Conservation (phyloP, 2,113 vertebrate genomes). For the Parus major region DNA sequence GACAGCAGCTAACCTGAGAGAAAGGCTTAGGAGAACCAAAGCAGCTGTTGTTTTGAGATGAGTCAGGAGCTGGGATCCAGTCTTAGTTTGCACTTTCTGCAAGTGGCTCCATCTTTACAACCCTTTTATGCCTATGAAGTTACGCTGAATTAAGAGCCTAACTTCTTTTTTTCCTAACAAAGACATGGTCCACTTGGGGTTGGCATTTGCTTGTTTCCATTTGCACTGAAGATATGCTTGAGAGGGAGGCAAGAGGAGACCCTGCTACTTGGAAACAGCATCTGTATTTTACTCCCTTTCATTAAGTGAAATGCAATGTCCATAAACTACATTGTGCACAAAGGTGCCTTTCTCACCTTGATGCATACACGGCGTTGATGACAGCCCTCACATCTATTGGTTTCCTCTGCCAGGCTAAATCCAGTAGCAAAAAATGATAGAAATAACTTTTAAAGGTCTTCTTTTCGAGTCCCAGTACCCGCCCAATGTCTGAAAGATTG, state of each 20-base stretch:
- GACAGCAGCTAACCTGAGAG: neutral
- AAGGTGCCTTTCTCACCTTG: slow-evolving; percentile 41
- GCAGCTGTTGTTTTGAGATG: neutral
- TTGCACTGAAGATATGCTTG: neutral
- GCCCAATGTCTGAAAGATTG: slow-evolving; percentile 19
- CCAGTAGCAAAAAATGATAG: slow-evolving; percentile 40
- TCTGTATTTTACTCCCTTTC: slow-evolving; percentile 41
- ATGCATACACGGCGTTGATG: slow-evolving; percentile 33
- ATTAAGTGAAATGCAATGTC: slow-evolving; percentile 36
- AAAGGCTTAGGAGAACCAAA: neutral
- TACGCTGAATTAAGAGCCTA: neutral
- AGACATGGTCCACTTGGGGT: neutral
- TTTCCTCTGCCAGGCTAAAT: slow-evolving; percentile 38
- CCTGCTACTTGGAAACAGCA: neutral
- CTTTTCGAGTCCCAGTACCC: slow-evolving; percentile 25
- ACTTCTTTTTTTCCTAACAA: neutral
- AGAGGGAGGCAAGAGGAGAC: neutral
- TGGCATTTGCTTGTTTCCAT: neutral
- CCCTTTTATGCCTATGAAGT: neutral
- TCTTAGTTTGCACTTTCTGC: neutral
- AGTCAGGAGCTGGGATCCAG: neutral
- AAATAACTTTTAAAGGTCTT: slow-evolving; percentile 65
- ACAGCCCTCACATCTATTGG: neutral
- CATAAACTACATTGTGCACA: slow-evolving; percentile 21
- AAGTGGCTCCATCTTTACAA: neutral